Percentiles rank a stretch among this genome's conserved stretches.
phyloP scores from a whole-genome alignment of 2,797 vertebrate genomes.

The Ambastaia sidthimunki region DNA sequence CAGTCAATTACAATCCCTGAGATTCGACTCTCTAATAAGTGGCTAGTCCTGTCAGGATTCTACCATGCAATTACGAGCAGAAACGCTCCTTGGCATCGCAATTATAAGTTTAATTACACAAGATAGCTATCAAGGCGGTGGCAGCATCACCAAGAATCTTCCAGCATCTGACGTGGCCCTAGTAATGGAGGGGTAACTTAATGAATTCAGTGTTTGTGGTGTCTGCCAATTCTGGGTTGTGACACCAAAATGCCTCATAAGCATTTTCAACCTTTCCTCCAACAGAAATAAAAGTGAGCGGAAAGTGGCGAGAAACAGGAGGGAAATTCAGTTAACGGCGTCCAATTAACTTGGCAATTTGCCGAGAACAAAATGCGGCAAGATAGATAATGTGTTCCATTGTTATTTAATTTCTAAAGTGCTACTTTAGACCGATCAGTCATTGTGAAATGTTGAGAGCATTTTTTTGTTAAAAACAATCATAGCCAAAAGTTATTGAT shows the following conservation, averaged over 20 bases:
- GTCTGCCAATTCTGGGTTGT: conserved; percentile 66
- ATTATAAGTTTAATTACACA: conserved; percentile 75
- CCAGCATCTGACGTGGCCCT: conserved; percentile 60
- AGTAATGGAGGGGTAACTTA: conserved; percentile 66
- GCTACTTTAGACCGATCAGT: conserved; percentile 10
- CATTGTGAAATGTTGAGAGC: conserved; percentile 22
- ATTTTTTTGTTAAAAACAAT: conserved; percentile 23
- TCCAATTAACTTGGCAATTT: conserved; percentile 48
- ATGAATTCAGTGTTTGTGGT: conserved; percentile 69
- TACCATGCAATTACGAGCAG: conserved; percentile 63
- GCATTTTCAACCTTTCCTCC: conserved; percentile 62
- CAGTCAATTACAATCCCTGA: conserved; percentile 54
- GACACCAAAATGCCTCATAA: conserved; percentile 65
- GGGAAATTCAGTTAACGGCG: conserved; percentile 24
- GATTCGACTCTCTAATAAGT: conserved; percentile 58
- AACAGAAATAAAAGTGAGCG: conserved; percentile 51
- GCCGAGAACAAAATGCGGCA: conserved; percentile 21
- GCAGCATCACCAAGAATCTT: conserved; percentile 67
- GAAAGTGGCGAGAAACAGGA: conserved; percentile 35
- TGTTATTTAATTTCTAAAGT: conserved; percentile 47
- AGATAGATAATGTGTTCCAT: conserved; percentile 10
- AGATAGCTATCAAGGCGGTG: conserved; percentile 69
- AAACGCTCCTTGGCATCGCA: conserved; percentile 64
- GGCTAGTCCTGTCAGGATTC: conserved; percentile 50
- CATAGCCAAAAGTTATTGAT: conserved; percentile 5